Evolutionary conservation across 2,888 invertebrate species (phyloP).

Genomic region (Gymnoscelis rufifasciata): DNA sequence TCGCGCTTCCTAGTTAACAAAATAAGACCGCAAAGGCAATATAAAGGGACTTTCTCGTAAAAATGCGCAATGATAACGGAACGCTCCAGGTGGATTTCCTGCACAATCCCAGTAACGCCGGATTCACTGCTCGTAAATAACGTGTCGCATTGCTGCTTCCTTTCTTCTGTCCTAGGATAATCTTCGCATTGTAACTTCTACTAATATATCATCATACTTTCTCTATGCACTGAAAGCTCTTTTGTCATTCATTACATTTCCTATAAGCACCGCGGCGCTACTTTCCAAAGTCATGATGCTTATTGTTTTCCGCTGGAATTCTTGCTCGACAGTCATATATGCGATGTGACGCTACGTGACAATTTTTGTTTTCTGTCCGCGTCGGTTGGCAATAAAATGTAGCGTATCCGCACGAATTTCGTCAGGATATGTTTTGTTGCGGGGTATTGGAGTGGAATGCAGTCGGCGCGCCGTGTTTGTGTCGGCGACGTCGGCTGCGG

Average conservation of each 20-base stretch:
- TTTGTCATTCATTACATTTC: slow-evolving; percentile 22
- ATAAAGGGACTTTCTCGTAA: slow-evolving; percentile 22
- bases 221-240: slow-evolving; percentile 21
- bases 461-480: slow-evolving; percentile 52
- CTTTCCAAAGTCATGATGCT: slow-evolving; percentile 29
- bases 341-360: slow-evolving; percentile 23
- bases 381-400: slow-evolving; percentile 36
- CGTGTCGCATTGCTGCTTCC: slow-evolving; percentile 60
- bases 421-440: slow-evolving; percentile 49
- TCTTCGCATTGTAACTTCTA: slow-evolving; percentile 45
- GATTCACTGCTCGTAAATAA: slow-evolving; percentile 72
- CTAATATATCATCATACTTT: slow-evolving; percentile 43
- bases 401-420: slow-evolving; percentile 39
- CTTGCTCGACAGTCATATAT: slow-evolving; percentile 27
- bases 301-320: slow-evolving; percentile 29
- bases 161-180: slow-evolving; percentile 53
- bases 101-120: slow-evolving; percentile 53
- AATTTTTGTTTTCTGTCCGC: slow-evolving; percentile 28
- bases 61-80: slow-evolving; percentile 36
- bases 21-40: slow-evolving; percentile 28
- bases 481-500: slow-evolving; percentile 50
- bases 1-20: too few species aligned
- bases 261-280: slow-evolving; percentile 5
- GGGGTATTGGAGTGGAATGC: slow-evolving; percentile 60
- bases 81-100: slow-evolving; percentile 56